These are phyloP conservation scores for Argopecten irradians DNA, from an alignment of 1,140 invertebrate species.

Conservation along the genomic window DNA sequence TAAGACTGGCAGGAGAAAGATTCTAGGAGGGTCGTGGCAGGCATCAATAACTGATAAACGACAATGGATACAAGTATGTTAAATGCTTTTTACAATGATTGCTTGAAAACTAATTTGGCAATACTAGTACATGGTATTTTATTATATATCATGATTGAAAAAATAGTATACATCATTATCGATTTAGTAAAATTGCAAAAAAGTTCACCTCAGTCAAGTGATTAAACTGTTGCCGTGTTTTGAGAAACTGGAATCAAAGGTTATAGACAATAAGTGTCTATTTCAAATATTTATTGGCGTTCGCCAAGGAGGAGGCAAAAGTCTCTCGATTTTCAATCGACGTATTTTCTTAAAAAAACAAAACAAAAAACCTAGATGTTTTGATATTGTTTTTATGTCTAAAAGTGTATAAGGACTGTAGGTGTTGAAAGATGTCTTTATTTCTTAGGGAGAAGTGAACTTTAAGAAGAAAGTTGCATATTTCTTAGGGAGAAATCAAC, in stretches of 20 bases:
- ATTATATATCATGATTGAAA: background rate
- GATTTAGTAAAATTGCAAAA: background rate
- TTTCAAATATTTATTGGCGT: no score
- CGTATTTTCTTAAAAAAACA: no score
- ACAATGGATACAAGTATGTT: slow-evolving; percentile 50
- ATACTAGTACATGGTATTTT: background rate
- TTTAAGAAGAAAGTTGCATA: no score
- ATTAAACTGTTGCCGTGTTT: background rate
- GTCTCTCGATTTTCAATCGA: no score
- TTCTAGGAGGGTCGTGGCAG: slow-evolving; percentile 39
- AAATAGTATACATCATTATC: background rate
- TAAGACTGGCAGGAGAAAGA: background rate
- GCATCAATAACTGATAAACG: slow-evolving; percentile 16
- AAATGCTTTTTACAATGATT: background rate
- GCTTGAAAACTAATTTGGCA: background rate
- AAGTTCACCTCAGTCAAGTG: background rate
- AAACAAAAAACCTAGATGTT: no score
- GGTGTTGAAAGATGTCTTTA: no score
- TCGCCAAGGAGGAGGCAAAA: no score
- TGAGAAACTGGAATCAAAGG: background rate
- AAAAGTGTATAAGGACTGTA: no score
- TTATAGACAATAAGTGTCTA: no score
- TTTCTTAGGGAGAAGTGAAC: no score
- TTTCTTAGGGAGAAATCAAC: no score
- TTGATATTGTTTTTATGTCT: no score